Evolutionary conservation across 2,113 vertebrate genomes (phyloP).

Genomic region (Coracopsis vasa): DNA sequence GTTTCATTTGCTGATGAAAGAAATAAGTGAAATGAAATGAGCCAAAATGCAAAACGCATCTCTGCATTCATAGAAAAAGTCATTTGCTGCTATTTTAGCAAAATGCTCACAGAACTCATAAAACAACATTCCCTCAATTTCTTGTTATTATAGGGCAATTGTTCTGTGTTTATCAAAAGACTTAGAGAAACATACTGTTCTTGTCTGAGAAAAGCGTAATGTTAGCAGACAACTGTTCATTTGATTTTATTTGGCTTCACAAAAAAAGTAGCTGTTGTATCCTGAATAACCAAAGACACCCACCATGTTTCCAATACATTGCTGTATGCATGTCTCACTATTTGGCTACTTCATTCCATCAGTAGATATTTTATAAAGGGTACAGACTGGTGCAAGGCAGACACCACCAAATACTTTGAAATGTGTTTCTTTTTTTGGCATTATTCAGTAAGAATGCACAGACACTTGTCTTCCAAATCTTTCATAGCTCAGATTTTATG

Average conservation of each 20-base stretch:
- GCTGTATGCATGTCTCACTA: background rate
- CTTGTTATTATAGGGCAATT: background rate
- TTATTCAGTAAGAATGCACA: background rate
- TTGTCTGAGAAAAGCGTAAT: background rate
- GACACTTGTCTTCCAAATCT: background rate
- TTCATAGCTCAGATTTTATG: background rate
- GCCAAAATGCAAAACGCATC: background rate
- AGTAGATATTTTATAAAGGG: background rate
- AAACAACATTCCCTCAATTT: background rate
- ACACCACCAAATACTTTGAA: background rate
- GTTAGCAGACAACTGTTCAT: background rate
- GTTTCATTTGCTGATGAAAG: background rate
- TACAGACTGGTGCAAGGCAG: background rate
- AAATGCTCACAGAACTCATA: background rate
- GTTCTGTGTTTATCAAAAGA: background rate
- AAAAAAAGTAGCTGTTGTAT: background rate
- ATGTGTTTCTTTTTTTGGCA: background rate
- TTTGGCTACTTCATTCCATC: background rate
- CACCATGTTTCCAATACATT: background rate
- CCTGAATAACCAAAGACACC: background rate
- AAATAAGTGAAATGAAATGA: background rate
- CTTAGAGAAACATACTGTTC: background rate
- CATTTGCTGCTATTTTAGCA: background rate
- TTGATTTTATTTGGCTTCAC: background rate
- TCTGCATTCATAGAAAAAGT: background rate